Base-by-base conservation (phyloP, 2,113 vertebrate genomes). In the Haliaeetus leucogaster region DNA sequence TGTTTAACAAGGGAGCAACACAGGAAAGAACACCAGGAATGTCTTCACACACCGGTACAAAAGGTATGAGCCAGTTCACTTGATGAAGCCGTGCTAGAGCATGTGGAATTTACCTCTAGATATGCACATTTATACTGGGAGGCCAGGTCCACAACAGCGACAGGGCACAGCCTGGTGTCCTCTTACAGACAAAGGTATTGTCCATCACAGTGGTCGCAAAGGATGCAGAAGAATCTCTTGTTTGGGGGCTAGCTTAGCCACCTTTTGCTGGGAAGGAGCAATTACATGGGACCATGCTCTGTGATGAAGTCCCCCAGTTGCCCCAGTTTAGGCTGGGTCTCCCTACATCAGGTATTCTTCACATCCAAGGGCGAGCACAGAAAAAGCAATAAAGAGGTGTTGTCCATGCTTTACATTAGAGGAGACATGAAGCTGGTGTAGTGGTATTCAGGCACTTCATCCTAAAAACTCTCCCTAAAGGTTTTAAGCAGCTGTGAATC, bases 331-430 rank as follows among this genome's bases (percentile, higher is more conserved):
- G 23, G 38, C 11, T 42, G 16, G 12, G 38, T 50, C 32, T 78
- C 65, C 42, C n/a, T 58, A 9, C 10, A 26, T 13, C 43, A 56
- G 9, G 7, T 40, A 29, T 47, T 79, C 61, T 63, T 84, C 23
- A 2, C 71, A 58, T 18, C 43, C 43, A 25, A 82, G 32, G 15
- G 45, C 1, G 2, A 76, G 29, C 12, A 12, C 0, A 0, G 27
- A 66, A 42, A 66, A 85, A 11, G 13, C 16, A 42, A 18, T 13
- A 43, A 61, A 88, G 40, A 77, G 45, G 36, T 15, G 11, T 22
- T 66, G 7, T 16, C n/a, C 66, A 70, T 0, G 0, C 36, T 83
- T 96, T 62, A 38, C 14, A 66, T 62, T 13, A 36, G 32, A 80
- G 38, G 11, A 73, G 13, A 47, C 18, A 63, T 42, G 73, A 91